Base-by-base conservation (phyloP, 1,140 invertebrate species). In the Brachionus asplanchnoidis region DNA sequence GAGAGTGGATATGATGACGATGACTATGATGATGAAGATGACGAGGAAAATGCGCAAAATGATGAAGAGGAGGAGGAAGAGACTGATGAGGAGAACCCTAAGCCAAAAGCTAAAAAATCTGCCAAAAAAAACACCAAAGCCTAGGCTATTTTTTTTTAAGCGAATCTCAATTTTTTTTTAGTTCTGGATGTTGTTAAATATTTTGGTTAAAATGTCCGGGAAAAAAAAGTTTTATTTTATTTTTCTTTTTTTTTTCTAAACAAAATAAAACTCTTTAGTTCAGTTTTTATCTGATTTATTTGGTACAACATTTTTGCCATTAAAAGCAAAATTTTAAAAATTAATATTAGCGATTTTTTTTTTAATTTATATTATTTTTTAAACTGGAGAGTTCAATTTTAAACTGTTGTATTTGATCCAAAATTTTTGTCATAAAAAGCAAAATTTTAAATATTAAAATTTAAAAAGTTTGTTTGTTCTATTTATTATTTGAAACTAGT, bases 11-110 rank as follows among this genome's bases (percentile, higher is more conserved):
- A 20, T 17, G 88, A 88, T 3, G 84, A 89, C 80, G 89, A 90
- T 68, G 87, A 88, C 73, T 86, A 87, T 3, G 88, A 89, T 75
- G 88, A 88, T 75, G 88, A 85, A 4, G 85, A 85, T 0, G 85
- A 86, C 32, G 77, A 86, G 23, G 75, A 86, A 12, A 85, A 66
- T 32, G 60, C 83, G 1, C 66, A 79, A 6, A 80, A 85, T 56
- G 85, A 79, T 23, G 85, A 85, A 1, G 84, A 86, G 2, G 85
- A 86, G 32, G 85, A 86, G 8, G 82, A 84, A 14, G 82, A 80
- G 9, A 36, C 53, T 23, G 77, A 80, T n/a, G 85, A 85, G 36
- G 75, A 66, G 26, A 42, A 79, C 12, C 9, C 44, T 32, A 77
- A 77, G 42, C 23, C 73, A 28, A 77, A 50, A 32, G 23, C 20